Evolutionary conservation across 1,140 invertebrate genomes (phyloP).

Genomic region (Trichonephila inaurata): DNA sequence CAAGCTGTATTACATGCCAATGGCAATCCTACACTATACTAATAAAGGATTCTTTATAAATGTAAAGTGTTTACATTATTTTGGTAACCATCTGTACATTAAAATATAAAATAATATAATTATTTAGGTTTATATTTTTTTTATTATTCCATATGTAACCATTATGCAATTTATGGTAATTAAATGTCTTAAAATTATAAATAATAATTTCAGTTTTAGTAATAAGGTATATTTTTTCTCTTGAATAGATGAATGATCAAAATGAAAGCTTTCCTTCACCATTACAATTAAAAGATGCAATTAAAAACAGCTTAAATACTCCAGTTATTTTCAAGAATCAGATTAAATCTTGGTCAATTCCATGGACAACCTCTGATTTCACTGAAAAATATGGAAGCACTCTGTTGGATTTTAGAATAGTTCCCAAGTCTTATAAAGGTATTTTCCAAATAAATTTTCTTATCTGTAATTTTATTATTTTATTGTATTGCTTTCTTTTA

Average conservation of each 20-base stretch:
- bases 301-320: conserved; percentile 2
- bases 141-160: too few species aligned
- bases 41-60: too few species aligned
- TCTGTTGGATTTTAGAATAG: conserved; percentile 47
- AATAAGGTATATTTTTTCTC: not conserved
- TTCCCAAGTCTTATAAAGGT: conserved; percentile 51
- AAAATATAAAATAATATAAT: too few species aligned
- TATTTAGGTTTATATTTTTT: too few species aligned
- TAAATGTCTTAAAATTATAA: too few species aligned
- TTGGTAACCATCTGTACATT: too few species aligned
- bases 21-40: too few species aligned
- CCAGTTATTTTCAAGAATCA: conserved; percentile 47
- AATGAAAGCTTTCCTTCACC: not conserved
- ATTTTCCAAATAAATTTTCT: not conserved
- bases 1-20: too few species aligned
- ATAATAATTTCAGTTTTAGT: too few species aligned
- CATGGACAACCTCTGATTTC: not conserved
- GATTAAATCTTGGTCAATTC: conserved; percentile 20
- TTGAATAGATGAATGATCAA: not conserved
- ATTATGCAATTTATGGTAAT: too few species aligned
- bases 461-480: not conserved
- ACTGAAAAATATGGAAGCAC: not conserved
- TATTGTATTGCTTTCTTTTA: not conserved
- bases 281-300: not conserved
- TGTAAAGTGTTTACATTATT: too few species aligned